Base-by-base conservation (phyloP, 2,888 invertebrate species). In the Ichneumoninae sp. region DNA sequence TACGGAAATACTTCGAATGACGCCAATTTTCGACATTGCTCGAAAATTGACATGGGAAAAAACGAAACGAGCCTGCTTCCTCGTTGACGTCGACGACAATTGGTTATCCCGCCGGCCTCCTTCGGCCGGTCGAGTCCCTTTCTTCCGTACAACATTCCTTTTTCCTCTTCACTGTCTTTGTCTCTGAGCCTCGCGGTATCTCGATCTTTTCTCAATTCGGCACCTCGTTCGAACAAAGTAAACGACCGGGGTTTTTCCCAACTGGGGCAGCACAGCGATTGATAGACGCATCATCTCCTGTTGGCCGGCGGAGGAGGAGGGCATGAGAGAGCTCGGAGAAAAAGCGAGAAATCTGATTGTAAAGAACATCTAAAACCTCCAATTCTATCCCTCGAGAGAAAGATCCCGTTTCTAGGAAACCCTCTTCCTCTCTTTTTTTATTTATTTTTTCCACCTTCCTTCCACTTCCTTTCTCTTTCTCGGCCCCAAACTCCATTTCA, bases 281-380 rank as follows among this genome's bases (percentile, higher is more conserved):
- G 83, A 81, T 79, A 77, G 83, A 87, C 76, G 81, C 83, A 47
- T 84, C 75, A 80, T 86, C 83, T 87, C 84, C 88, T 88, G 86
- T 88, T 86, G 87, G 88, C 85, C 73, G 84, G 87, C 84, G 54
- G 44, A 13, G 54, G 54, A 26, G 26, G 40, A 36, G 26, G 44
- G 19, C 36, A 33, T 60, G 50, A 57, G 50, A 33, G 19, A 33
- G 40, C 44, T 52, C 47, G 30, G 26, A 2, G 47, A 57, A 54
- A 69, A 30, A 86, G 87, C 88, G 89, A 91, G 89, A 89, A 92
- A 92, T 92, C 90, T 90, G 90, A 92, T 92, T 92, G 90, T 89
- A 89, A 89, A 89, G 91, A 89, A 90, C 89, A 90, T 86, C 91
- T 87, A 90, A 91, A 90, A 88, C 89, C 88, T 88, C 89, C 57